Evolutionary conservation across 2,888 invertebrate genomes (phyloP), one percentile per base, ranked within the genome.

Genomic region (Caenorhabditis auriculariae): DNA sequence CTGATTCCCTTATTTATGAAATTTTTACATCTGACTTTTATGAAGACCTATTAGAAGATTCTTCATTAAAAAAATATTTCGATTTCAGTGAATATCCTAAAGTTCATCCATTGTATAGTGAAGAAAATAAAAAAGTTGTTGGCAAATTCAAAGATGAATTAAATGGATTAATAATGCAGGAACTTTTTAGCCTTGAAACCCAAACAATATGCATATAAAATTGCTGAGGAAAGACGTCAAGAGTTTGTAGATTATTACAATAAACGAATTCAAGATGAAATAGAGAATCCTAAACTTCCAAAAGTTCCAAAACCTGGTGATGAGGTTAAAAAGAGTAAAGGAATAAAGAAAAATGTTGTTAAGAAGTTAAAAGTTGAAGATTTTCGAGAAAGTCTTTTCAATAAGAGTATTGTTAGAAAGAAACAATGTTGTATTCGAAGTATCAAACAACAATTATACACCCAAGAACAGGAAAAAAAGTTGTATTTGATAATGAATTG

Each of bases 1-100:
- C 81, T 1, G 78, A 82, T 51, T 58, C 56, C 38, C 54, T 78
- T 4, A 56, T 66, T 15, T 75, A 72, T 56, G 59, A 71, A 2
- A 72, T 83, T 6, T 50, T 62, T 21, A 81, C 77, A 9, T 55
- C 69, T 2, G 81, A 83, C 61, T 51, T 83, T 35, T 83, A 84
- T 70, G 60, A 72, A 43, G 79, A 81, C 55, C 64, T 76, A 42
- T 3, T 26, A 39, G 41, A 19, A 39, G 39, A 39, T 39, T 2
- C 6, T 38, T 15, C 2, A 12, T 32, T 69, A 1, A 35, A 63
- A 49, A 48, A 53, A 56, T 51, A 54, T 23, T 78, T 76, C 48
- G 72, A 78, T 60, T 75, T 74, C 3, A 66, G 66, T 49, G 69
- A 80, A 39, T 82, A 79, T 60, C 71, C 75, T 1, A 37, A 44